Evolutionary conservation across 92 coral and sea anemone genomes (phyloP), one percentile per base, ranked within the genome.

Genomic region (Epizoanthus rinbou): DNA sequence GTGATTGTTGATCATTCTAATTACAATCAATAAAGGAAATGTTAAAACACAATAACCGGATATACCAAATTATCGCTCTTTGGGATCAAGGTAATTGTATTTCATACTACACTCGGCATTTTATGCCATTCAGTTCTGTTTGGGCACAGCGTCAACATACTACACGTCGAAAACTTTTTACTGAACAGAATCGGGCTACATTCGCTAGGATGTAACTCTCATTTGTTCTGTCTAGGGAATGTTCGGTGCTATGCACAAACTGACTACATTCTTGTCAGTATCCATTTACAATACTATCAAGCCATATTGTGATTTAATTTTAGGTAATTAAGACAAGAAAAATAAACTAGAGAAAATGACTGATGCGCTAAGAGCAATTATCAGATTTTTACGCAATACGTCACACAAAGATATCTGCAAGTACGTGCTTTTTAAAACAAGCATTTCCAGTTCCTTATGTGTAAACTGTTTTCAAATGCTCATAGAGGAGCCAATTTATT

Each of bases 31-130:
- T 78, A 78, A 47, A 78, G 82, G 82, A 78, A 78, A 56, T 39
- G 41, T 78, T 62, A 62, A 41, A 3, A 78, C 82, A 78, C 82
- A 62, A 39, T 3, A 60, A 78, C 82, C 82, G 82, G 82, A 78
- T 78, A 23, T 78, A 65, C 82, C 82, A 78, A 78, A 78, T 78
- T 78, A 78, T 59, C 82, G 82, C 82, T 78, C 58, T 37, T 78
- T 78, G 41, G 64, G 23, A 78, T 41, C 82, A 78, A 25, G 64
- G 56, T 78, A 60, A 41, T 47, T 59, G 24, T 78, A 11, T 60
- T 62, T 63, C 54, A 54, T 57, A 57, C 15, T 35, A 56, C 6
- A 37, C 71, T 41, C 13, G 82, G 82, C 82, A 78, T 78, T 78
- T 78, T 24, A 78, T 78, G 82, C 82, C 82, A 60, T 58, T 57